A percentile compares a stretch with the other conserved stretches of the same genome.
Evolutionary conservation across 2,888 invertebrate genomes (phyloP).

Genomic region (Syrphus vitripennis): DNA sequence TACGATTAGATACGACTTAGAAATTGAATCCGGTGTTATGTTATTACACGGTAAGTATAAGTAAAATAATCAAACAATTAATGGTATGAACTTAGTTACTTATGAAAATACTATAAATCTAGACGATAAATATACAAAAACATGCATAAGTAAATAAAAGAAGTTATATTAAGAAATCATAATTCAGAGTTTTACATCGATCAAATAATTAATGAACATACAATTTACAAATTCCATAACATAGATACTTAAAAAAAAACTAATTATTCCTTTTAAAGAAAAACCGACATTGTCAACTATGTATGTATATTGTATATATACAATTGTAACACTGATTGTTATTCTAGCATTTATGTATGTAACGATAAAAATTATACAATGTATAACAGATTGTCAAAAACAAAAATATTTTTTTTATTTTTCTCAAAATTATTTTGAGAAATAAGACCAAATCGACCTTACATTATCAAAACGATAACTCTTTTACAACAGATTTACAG

Average conservation of each 20-base stretch:
- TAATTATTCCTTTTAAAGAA: too few relatives aligned
- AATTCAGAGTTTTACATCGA: background rate
- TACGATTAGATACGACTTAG: slow-evolving; percentile 1
- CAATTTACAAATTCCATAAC: background rate
- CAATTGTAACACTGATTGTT: background rate
- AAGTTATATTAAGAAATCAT: background rate
- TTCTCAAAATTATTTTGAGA: too few relatives aligned
- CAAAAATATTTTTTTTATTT: too few relatives aligned
- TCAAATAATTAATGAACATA: background rate
- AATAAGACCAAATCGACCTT: too few relatives aligned
- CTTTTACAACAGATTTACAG: too few relatives aligned
- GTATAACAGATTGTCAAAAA: too few relatives aligned
- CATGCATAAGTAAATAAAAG: background rate
- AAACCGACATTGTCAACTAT: too few relatives aligned
- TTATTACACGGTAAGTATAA: background rate
- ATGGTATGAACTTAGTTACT: background rate
- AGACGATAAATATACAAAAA: background rate
- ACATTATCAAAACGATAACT: too few relatives aligned
- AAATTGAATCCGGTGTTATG: background rate
- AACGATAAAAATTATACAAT: too few relatives aligned
- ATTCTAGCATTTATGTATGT: slow-evolving; percentile 1
- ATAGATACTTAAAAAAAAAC: background rate
- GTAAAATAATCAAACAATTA: background rate
- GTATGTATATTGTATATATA: too few relatives aligned
- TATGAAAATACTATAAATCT: slow-evolving; percentile 1